A percentile compares a stretch with the other conserved stretches of the same genome.
These are phyloP conservation scores for Drosophila percnosoma DNA, from an alignment of 2,888 invertebrate species.

Conservation along the genomic window DNA sequence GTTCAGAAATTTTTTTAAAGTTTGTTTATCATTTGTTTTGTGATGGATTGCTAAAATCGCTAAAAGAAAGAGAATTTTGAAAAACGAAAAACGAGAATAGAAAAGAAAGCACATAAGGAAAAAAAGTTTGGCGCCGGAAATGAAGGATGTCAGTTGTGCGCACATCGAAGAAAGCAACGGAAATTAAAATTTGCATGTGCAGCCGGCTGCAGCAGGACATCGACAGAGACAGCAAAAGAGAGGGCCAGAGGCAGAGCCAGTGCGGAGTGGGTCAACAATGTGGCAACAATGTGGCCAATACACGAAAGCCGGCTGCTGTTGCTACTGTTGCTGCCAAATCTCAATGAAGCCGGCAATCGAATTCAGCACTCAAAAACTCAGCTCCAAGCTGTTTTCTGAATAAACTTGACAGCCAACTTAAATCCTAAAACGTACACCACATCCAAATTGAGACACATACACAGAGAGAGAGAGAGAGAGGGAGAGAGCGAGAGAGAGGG, in stretches of 20 bases:
- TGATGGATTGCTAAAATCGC: conserved; percentile 1
- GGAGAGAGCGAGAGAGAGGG: neutral
- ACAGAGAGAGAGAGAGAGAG: neutral
- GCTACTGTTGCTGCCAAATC: conserved; percentile 30
- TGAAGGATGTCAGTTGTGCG: conserved; percentile 75
- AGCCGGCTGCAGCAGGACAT: conserved; percentile 27
- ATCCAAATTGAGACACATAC: conserved; percentile 1
- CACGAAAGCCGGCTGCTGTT: conserved; percentile 26
- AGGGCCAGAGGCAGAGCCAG: neutral
- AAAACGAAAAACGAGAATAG: neutral
- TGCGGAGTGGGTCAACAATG: conserved; percentile 22
- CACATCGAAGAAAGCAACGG: conserved; percentile 77
- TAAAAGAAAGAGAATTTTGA: conserved; percentile 4
- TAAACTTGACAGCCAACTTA: conserved; percentile 37
- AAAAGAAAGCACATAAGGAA: conserved; percentile 4
- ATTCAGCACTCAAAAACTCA: conserved; percentile 39
- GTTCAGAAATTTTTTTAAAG: conserved; percentile 8
- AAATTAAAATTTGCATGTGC: conserved; percentile 82
- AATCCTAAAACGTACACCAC: neutral
- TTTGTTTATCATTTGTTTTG: conserved; percentile 34
- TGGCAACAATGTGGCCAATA: conserved; percentile 46
- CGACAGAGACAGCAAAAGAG: conserved; percentile 2
- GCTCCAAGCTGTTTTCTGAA: conserved; percentile 39
- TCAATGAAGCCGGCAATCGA: conserved; percentile 40
- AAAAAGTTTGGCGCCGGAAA: conserved; percentile 65